These are phyloP conservation scores for Nephrotoma guestfalica DNA, from an alignment of 2,888 invertebrate genomes.

Conservation along the genomic window DNA sequence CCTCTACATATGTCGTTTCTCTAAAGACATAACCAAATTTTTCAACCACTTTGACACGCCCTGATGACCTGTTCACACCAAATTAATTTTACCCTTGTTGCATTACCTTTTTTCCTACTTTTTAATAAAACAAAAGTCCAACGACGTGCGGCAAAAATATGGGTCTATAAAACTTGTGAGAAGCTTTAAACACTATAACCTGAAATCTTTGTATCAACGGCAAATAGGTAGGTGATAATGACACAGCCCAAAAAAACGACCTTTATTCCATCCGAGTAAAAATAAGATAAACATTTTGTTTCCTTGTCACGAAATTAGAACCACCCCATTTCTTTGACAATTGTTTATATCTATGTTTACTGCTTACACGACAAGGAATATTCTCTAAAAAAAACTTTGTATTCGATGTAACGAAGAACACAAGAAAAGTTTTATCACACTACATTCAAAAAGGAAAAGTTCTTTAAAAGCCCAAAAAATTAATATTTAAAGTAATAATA, in stretches of 20 bases:
- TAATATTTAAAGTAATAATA: not conserved
- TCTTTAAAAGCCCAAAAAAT: not conserved
- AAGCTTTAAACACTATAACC: too few species aligned
- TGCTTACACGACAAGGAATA: not conserved
- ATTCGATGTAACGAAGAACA: not conserved
- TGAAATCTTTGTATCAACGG: too few species aligned
- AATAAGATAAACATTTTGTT: not conserved
- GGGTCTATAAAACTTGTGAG: too few species aligned
- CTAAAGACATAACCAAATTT: too few species aligned
- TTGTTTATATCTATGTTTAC: not conserved
- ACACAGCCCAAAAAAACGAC: not conserved
- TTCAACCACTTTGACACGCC: too few species aligned
- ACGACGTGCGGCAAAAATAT: too few species aligned
- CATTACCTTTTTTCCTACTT: too few species aligned
- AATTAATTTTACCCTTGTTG: too few species aligned
- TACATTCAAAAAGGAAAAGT: not conserved
- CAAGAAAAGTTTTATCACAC: not conserved
- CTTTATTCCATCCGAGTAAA: not conserved
- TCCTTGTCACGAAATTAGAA: not conserved
- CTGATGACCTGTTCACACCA: too few species aligned
- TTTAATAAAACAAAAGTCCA: too few species aligned
- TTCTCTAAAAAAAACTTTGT: not conserved
- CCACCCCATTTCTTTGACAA: not conserved
- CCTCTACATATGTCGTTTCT: too few species aligned
- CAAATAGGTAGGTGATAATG: too few species aligned